phyloP scores from a whole-genome alignment of 2,113 vertebrate genomes.

The Dasyurus viverrinus region DNA sequence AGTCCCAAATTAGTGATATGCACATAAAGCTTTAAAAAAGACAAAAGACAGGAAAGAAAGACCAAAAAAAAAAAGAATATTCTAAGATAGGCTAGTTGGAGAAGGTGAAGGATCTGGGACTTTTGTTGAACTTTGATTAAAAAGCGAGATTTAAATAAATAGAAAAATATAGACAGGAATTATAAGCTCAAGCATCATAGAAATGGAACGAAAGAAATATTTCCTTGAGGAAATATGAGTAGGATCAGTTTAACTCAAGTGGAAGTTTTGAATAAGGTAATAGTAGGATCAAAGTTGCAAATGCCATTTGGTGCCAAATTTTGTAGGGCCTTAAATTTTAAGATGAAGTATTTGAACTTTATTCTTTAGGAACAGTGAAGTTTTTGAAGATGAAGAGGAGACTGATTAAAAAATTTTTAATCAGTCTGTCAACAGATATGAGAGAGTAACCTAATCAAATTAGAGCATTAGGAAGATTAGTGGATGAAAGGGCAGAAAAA shows the following conservation, averaged over 20 bases:
- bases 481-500: background rate
- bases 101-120: background rate
- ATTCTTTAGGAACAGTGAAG: background rate
- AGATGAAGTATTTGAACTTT: background rate
- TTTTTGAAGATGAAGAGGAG: background rate
- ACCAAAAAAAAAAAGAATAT: background rate
- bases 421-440: background rate
- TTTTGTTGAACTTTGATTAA: conserved; percentile 15
- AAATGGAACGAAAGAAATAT: background rate
- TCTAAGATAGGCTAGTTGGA: conserved; percentile 36
- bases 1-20: background rate
- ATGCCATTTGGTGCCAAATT: background rate
- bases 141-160: background rate
- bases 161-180: background rate
- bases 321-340: background rate
- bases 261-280: no score
- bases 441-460: background rate
- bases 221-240: background rate
- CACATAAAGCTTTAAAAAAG: background rate
- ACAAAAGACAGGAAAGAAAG: background rate
- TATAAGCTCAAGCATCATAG: background rate
- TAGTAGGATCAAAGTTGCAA: background rate
- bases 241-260: background rate
- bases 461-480: background rate
- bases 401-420: background rate